Conservation (phyloP, 2,888 invertebrate genomes). For the Fabriciana adippe region DNA sequence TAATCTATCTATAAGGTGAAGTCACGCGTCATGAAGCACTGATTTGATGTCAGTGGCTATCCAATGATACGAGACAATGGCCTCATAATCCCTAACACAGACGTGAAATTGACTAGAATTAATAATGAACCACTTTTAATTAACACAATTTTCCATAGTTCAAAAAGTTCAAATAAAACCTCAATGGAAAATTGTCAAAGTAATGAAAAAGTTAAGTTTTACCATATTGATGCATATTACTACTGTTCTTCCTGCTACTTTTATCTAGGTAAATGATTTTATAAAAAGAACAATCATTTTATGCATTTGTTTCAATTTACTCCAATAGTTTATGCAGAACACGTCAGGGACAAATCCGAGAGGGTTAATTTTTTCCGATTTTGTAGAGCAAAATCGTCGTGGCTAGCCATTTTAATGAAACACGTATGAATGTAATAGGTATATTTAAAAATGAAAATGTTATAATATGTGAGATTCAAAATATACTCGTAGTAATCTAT, state of each 20-base stretch:
- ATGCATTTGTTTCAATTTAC: constrained; percentile 19
- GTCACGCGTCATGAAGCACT: constrained; percentile 51
- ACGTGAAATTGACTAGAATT: constrained; percentile 4
- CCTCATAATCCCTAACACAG: constrained; percentile 31
- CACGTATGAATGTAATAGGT: background rate
- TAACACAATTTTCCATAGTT: no score
- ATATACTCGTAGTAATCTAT: no score
- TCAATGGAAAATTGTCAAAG: background rate
- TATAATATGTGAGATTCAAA: no score
- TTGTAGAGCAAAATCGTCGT: constrained; percentile 11
- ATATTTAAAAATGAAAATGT: no score
- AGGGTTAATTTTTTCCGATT: constrained; percentile 14
- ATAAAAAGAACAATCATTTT: constrained; percentile 6
- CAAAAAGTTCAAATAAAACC: background rate
- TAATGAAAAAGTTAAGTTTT: no score
- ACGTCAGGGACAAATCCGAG: constrained; percentile 17
- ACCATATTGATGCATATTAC: no score
- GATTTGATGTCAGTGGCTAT: constrained; percentile 46
- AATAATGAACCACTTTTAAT: constrained; percentile 3
- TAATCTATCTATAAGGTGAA: constrained; percentile 47
- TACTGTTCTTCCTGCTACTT: no score
- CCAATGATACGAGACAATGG: constrained; percentile 40
- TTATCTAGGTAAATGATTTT: background rate
- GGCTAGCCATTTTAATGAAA: constrained; percentile 16
- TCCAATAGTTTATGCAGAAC: constrained; percentile 17